These are phyloP conservation scores for Clivina fossor DNA, from an alignment of 2,888 invertebrate species.

Conservation along the genomic window DNA sequence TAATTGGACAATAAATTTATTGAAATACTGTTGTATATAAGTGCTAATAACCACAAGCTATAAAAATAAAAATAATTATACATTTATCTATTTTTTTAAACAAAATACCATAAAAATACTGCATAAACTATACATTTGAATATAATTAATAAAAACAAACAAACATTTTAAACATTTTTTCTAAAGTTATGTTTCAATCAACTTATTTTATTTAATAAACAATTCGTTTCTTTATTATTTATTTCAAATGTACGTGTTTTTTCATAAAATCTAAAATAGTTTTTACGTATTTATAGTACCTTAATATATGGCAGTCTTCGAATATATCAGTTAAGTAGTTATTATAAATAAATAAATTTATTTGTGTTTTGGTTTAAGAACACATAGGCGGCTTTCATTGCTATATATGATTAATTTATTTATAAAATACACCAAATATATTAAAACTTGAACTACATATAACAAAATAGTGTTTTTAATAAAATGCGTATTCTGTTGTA, in stretches of 20 bases:
- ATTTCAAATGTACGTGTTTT: no score
- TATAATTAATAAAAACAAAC: neutral
- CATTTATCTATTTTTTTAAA: slow-evolving; percentile 8
- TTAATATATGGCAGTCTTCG: slow-evolving; percentile 17
- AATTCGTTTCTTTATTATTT: no score
- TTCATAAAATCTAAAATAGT: no score
- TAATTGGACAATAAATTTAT: slow-evolving; percentile 9
- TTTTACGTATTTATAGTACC: neutral
- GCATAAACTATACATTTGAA: neutral
- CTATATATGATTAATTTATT: neutral
- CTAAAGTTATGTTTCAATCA: no score
- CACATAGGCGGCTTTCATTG: neutral
- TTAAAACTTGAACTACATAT: no score
- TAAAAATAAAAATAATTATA: slow-evolving; percentile 21
- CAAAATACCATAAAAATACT: slow-evolving; percentile 25
- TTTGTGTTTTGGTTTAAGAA: neutral
- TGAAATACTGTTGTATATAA: slow-evolving; percentile 27
- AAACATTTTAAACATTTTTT: no score
- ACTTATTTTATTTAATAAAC: no score
- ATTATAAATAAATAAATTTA: slow-evolving; percentile 3
- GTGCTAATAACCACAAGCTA: slow-evolving; percentile 21
- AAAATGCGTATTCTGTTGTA: no score
- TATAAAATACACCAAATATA: no score
- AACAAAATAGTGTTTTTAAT: no score
- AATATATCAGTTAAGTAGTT: neutral